Base-by-base conservation (phyloP, 1,140 invertebrate species). In the Chelonus insularis region DNA sequence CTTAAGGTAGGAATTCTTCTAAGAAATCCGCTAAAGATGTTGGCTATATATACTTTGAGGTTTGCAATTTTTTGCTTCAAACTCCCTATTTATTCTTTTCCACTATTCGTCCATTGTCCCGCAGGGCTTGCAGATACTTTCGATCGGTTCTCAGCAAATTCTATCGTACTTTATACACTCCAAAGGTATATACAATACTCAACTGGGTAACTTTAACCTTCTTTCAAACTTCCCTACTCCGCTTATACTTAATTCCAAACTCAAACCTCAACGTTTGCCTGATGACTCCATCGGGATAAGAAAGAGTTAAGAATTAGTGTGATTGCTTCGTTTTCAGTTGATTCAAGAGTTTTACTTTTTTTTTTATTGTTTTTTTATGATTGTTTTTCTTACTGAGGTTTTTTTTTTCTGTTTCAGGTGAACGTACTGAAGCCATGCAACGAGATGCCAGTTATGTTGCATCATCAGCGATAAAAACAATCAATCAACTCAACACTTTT, bases 381-480 rank as follows among this genome's bases (percentile, higher is more conserved):
- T 4, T 18, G 1, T 18, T 45, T 45, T 45, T 45, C 14, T 16
- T 45, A 18, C 5, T 14, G 16, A 7, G 5, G 37, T 29, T 36
- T 34, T 55, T 55, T 9, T 58, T 63, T 63, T 57, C 45, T 66
- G 51, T 66, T 65, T 12, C 69, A 82, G 81, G 78, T 5, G 80
- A 82, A 68, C 73, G 72, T 57, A 79, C 79, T 25, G 81, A 82
- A 66, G 81, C 81, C 37, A 83, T 83, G 79, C 81, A 81, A 72
- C 73, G 76, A 52, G 77, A 80, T 64, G 73, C 73, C 41, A 68
- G 66, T 55, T 77, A 75, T 68, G 55, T 68, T 60, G 69, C 73
- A 56, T 66, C 72, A 57, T 68, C 70, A 72, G 63, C 63, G 16
- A 23, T n/a, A 48, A 36, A 25, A 21, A 43, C 25, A 43, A 32